Evolutionary conservation across 1,140 invertebrate species (phyloP).

Genomic region (Galleria mellonella): DNA sequence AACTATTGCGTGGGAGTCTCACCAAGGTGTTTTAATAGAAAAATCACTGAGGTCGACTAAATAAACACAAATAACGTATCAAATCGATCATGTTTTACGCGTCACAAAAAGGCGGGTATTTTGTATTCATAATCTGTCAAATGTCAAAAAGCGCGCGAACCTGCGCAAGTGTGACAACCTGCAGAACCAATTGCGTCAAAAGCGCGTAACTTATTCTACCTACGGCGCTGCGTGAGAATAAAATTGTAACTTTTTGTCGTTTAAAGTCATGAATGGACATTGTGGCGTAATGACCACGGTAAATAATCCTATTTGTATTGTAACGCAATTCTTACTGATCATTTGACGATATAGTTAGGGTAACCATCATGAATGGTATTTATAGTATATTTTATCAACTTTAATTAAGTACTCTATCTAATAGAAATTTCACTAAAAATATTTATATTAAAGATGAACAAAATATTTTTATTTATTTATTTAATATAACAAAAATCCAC

Average conservation of each 20-base stretch:
- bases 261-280: slow-evolving; percentile 47
- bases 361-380: slow-evolving; percentile 12
- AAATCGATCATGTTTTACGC: slow-evolving; percentile 55
- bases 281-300: slow-evolving; percentile 52
- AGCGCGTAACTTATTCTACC: slow-evolving; percentile 20
- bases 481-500: too few relatives aligned
- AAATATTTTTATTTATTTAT: too few relatives aligned
- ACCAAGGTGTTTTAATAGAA: slow-evolving; percentile 25
- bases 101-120: slow-evolving; percentile 31
- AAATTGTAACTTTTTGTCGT: slow-evolving; percentile 37
- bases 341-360: slow-evolving; percentile 25
- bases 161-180: slow-evolving; percentile 24
- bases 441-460: too few relatives aligned
- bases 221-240: slow-evolving; percentile 52
- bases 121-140: slow-evolving; percentile 29
- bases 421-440: too few relatives aligned
- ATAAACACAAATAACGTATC: slow-evolving; percentile 57
- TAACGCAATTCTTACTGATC: slow-evolving; percentile 28
- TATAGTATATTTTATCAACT: too few relatives aligned
- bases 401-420: too few relatives aligned
- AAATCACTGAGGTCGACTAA: slow-evolving; percentile 38
- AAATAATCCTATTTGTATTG: slow-evolving; percentile 64
- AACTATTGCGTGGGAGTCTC: slow-evolving; percentile 37
- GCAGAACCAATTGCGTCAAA: slow-evolving; percentile 41
- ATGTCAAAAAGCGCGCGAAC: slow-evolving; percentile 27